Base-by-base conservation (phyloP, 1,140 invertebrate species). In the Drosophila pseudoobscura region DNA sequence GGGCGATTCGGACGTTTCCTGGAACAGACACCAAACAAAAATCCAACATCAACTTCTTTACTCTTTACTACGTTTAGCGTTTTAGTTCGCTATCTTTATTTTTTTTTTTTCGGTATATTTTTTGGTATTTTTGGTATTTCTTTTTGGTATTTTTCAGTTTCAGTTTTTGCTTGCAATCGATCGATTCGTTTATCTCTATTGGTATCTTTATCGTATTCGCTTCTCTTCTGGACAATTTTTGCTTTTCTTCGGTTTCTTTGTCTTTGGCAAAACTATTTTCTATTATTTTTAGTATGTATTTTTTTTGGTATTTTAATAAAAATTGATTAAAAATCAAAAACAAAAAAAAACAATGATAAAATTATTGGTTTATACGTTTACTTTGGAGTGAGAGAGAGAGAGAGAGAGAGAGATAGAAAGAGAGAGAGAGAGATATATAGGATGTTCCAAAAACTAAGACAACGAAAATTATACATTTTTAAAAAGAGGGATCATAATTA, bases 21-120 rank as follows among this genome's bases (percentile, higher is more conserved):
- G 96, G 95, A 96, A 96, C 95, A 96, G 87, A 96, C 95, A 96
- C 95, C 94, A 96, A 96, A 96, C 95, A 96, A 95, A 96, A 92
- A 92, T 93, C 94, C 94, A 95, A 95, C 95, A 96, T 96, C 96
- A 97, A 97, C 96, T 97, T 97, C 96, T 96, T 96, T 93, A 70
- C 66, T 63, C 43, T 39, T 39, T 39, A 92, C 91, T 92, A 91
- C 92, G 91, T 71, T 71, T 85, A 68, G 47, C 45, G 51, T 43
- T 52, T 64, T 59, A 49, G 68, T 65, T 80, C 53, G 69, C 64
- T 78, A 15, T 64, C 39, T 61, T 66, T 73, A 69, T 64, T 50
- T 31, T 56, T 31, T 56, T n/a, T n/a, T 71, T 76, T 82, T 49
- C 46, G 49, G 53, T 77, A 74, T 78, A 70, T 80, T 55, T 45